A percentile compares a stretch with the other conserved stretches of the same genome.
These are phyloP conservation scores for Hippocampus abdominalis DNA, from an alignment of 2,113 vertebrate genomes.

Conservation along the genomic window DNA sequence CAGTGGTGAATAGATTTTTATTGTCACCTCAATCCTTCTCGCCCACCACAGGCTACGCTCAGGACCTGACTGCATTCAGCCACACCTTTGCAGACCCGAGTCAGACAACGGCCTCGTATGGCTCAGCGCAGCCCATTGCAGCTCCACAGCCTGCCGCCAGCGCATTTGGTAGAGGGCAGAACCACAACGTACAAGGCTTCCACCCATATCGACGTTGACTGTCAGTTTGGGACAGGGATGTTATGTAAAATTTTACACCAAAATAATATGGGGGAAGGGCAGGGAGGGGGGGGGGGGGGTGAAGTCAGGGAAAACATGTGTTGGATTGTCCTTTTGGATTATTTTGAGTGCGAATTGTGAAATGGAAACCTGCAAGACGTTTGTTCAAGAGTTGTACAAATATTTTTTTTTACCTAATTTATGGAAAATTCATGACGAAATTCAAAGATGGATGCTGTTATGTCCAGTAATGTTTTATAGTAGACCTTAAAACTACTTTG, in stretches of 20 bases:
- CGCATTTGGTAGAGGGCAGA: constrained; percentile 92
- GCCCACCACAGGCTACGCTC: constrained; percentile 83
- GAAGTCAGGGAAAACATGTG: constrained; percentile 77
- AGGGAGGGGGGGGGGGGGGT: constrained; percentile 43
- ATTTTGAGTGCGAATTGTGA: constrained; percentile 58
- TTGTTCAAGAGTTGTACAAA: constrained; percentile 59
- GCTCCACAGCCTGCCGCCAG: constrained; percentile 82
- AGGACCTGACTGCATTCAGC: constrained; percentile 94
- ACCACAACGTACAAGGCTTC: constrained; percentile 98
- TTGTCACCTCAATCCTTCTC: background rate
- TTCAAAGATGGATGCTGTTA: constrained; percentile 73
- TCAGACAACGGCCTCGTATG: constrained; percentile 86
- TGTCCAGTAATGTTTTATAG: constrained; percentile 81
- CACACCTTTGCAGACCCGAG: constrained; percentile 94
- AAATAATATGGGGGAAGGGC: constrained; percentile 15
- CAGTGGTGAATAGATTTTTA: background rate
- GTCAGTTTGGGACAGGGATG: constrained; percentile 9
- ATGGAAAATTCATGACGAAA: constrained; percentile 45
- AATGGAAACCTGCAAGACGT: constrained; percentile 56
- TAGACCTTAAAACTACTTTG: constrained; percentile 87
- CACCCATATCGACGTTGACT: constrained; percentile 96
- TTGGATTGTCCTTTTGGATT: constrained; percentile 60
- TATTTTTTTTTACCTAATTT: constrained; percentile 59
- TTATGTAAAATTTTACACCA: constrained; percentile 60
- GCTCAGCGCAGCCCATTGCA: constrained; percentile 82